A percentile compares a stretch with the other conserved stretches of the same genome.
Evolutionary conservation across 2,113 vertebrate genomes (phyloP).

Genomic region (Malurus melanocephalus): DNA sequence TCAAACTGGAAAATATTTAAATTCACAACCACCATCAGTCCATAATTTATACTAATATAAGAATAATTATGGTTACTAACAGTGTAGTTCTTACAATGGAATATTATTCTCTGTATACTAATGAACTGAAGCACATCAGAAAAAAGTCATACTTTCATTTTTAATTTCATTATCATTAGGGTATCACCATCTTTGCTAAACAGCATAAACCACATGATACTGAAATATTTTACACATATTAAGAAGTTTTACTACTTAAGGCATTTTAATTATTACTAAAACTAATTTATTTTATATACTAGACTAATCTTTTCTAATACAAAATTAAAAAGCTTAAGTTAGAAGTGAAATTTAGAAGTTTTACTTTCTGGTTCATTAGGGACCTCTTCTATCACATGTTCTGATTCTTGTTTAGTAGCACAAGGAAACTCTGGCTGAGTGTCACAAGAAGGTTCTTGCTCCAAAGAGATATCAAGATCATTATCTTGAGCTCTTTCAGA

Average conservation of each 20-base stretch:
- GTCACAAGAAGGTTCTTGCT: constrained; percentile 62
- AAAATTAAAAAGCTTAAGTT: not conserved
- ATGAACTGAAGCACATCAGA: not conserved
- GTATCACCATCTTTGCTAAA: not conserved
- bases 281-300: not conserved
- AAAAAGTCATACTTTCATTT: not conserved
- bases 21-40: not conserved
- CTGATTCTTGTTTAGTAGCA: not conserved
- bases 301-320: not conserved
- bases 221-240: not conserved
- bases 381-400: not conserved
- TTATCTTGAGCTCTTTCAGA: constrained; percentile 76
- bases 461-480: constrained; percentile 86
- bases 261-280: not conserved
- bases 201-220: not conserved
- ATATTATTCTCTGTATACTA: not conserved
- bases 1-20: not conserved
- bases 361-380: constrained; percentile 45
- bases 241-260: not conserved
- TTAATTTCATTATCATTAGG: not conserved
- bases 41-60: not conserved
- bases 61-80: not conserved
- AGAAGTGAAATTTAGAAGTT: not conserved
- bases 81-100: not conserved
- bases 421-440: constrained; percentile 8